Evolutionary conservation across 2,797 vertebrate species (phyloP).

Genomic region (Arctocebus calabarensis): DNA sequence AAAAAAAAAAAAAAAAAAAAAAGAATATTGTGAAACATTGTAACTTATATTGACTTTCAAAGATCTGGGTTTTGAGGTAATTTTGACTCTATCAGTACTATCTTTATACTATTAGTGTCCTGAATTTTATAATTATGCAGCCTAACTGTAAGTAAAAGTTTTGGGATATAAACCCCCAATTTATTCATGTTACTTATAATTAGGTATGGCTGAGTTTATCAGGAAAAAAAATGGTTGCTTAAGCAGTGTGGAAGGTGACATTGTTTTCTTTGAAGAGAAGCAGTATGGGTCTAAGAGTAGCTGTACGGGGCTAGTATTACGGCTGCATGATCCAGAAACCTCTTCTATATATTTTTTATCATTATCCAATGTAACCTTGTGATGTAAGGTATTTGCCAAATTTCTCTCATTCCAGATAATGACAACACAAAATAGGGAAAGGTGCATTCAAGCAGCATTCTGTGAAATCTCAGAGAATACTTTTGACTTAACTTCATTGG

Average conservation of each 20-base stretch:
- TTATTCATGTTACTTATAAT: background rate
- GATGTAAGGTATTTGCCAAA: background rate
- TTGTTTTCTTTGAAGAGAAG: background rate
- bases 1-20: too few species aligned
- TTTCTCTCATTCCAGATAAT: background rate
- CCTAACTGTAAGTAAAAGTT: background rate
- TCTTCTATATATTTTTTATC: background rate
- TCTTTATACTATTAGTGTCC: background rate
- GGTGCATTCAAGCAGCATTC: background rate
- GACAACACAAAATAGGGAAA: background rate
- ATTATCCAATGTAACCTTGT: background rate
- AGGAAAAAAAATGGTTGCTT: background rate
- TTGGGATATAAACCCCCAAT: background rate
- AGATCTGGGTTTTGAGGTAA: background rate
- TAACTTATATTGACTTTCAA: background rate
- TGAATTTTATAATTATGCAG: background rate
- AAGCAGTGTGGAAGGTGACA: background rate
- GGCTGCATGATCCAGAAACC: background rate
- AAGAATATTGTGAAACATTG: background rate
- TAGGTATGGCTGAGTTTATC: background rate
- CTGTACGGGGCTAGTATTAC: background rate
- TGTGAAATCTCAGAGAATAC: background rate
- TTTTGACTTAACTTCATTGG: background rate
- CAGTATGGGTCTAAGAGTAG: too few species aligned
- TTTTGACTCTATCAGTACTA: background rate